Evolutionary conservation across 2,797 vertebrate genomes (phyloP), one percentile per base, ranked within the genome.

Genomic region (Triplophysa bombifrons): DNA sequence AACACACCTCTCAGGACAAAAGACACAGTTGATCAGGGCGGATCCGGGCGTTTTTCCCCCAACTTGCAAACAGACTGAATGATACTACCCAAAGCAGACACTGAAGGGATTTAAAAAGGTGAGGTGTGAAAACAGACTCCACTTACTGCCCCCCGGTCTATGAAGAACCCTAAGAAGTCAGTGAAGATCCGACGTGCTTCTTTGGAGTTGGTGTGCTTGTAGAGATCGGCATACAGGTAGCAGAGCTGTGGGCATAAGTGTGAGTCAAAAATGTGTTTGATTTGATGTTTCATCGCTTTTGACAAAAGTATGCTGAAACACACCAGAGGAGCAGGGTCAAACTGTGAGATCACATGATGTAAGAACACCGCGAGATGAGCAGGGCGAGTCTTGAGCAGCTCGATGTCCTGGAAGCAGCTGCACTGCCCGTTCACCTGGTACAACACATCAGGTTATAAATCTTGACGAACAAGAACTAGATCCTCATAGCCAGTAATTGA

Each of bases 151-250:
- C 95, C 93, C 82, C 95, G 90, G 87, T 98, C 97, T 88, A 99
- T 90, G 86, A 99, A 99, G 86, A 97, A 96, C 53, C 91, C 94
- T 87, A 96, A 94, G 76, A 99, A 95, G 85, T 97, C 95, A 84
- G 95, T 92, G 85, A 98, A 99, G 84, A 99, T 88, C 67, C 97
- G 94, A 0, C 97, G 96, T 76, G 96, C 96, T 91, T 99, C 98
- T 95, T 98, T 99, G 89, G 97, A 95, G 91, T 97, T 99, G 87
- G 95, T 98, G 86, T 98, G 97, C 84, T 98, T 97, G 89, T 96
- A 98, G 82, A 98, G 86, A 90, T 98, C 96, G 86, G 95, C 92
- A 70, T 97, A 95, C 88, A 99, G 95, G 90, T 99, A 99, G 93
- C 97, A 98, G 87, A 99, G 88, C 97, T 99, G 65, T 55, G 82